Evolutionary conservation across 1,140 invertebrate species (phyloP).

Genomic region (Tetramorium simillimum): DNA sequence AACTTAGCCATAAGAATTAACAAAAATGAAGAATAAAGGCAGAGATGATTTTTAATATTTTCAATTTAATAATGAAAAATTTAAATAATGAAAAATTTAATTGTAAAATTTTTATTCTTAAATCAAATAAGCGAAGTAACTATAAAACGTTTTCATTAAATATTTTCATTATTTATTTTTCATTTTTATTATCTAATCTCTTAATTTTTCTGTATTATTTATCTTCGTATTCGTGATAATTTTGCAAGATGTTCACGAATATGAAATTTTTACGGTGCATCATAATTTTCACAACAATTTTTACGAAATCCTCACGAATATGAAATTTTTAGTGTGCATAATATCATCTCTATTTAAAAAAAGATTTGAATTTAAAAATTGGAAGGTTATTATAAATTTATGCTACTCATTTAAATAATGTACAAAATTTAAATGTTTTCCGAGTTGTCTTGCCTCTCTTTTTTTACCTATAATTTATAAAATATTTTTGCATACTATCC

Average conservation of each 20-base stretch:
- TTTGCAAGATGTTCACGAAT: not conserved
- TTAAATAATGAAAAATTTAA: not conserved
- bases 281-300: constrained; percentile 2
- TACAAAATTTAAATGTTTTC: not conserved
- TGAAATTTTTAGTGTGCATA: constrained; percentile 3
- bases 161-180: not conserved
- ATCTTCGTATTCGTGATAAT: not conserved
- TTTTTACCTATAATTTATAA: not conserved
- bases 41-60: not conserved
- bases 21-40: not conserved
- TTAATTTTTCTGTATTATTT: constrained; percentile 9
- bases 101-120: not conserved
- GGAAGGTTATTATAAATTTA: not conserved
- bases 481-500: not conserved
- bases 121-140: not conserved
- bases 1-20: not conserved
- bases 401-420: not conserved
- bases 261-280: not conserved
- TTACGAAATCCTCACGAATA: not conserved
- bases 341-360: constrained; percentile 5
- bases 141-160: not conserved
- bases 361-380: constrained; percentile 14
- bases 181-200: not conserved
- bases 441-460: not conserved
- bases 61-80: not conserved